phyloP scores from a whole-genome alignment of 2,113 vertebrate genomes.

The Plecotus auritus region DNA sequence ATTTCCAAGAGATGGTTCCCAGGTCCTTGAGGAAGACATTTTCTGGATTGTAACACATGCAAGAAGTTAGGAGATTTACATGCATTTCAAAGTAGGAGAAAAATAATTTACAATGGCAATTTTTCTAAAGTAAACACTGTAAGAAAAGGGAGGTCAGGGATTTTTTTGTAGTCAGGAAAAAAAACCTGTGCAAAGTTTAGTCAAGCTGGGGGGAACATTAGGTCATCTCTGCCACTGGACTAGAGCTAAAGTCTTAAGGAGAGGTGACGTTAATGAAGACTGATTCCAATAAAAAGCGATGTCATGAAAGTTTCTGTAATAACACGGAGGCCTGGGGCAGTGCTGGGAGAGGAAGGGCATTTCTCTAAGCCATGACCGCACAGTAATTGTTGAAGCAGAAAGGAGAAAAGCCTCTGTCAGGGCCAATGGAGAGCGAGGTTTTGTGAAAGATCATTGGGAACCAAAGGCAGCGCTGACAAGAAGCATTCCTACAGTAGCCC shows the following conservation, averaged over 20 bases:
- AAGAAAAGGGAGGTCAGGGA: background rate
- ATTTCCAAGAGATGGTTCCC: background rate
- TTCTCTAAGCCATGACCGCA: background rate
- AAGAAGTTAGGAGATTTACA: background rate
- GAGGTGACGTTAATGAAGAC: constrained; percentile 1
- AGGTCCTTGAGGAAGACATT: background rate
- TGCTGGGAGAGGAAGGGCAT: background rate
- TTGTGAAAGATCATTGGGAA: background rate
- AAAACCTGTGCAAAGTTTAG: background rate
- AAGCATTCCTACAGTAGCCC: background rate
- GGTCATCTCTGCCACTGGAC: background rate
- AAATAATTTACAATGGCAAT: background rate
- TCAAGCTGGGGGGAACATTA: background rate
- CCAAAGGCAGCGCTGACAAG: background rate
- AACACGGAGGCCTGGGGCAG: background rate
- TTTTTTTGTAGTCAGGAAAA: background rate
- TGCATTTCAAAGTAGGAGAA: background rate
- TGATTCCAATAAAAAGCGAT: constrained; percentile 31
- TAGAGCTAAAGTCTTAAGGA: background rate
- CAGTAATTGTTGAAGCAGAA: background rate
- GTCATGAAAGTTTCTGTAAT: background rate
- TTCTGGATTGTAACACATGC: background rate
- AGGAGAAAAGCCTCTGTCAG: background rate
- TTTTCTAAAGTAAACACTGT: constrained; percentile 10
- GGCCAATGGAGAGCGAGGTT: background rate